Evolutionary conservation across 2,797 vertebrate species (phyloP), one percentile per base, ranked within the genome.

Genomic region (Odontamblyopus lacepedii): DNA sequence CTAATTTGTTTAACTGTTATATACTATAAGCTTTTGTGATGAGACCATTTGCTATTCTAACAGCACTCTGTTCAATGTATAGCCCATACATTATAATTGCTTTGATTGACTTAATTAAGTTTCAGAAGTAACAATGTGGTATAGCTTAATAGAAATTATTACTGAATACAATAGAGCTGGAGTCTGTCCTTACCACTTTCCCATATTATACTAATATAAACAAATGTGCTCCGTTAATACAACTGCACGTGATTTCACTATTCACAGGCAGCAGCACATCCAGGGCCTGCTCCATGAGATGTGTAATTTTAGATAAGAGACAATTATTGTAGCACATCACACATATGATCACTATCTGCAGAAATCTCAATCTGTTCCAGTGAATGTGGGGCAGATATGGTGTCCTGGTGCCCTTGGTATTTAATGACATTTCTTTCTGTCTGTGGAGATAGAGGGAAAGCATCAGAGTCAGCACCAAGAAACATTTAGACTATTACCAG

Each of bases 221-320:
- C 29, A 67, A 59, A 6, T 18, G 18, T 59, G 15, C 19, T 26
- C 68, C 73, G 56, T 64, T 53, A 63, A 48, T 19, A 19, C 5
- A 23, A 67, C 71, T 63, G 56, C 7, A 59, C 9, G 35, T 74
- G 3, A 62, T 60, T 63, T 30, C 19, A 51, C 32, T 68, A 51
- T 48, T 78, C 74, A 70, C n/a, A 5, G 61, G 41, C 69, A 44
- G 61, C 64, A 48, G 61, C 66, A 69, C 63, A 57, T 78, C 66
- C 62, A n/a, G 26, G 53, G 71, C 69, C 75, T 29, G 53, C 63
- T 68, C 69, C 38, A 74, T 71, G 60, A 72, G 71, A 87, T 82
- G 75, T 89, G 89, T 90, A 78, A 89, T 90, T 91, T 89, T 63
- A 91, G 89, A 92, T 92, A 92, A 89, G 87, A 82, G 68, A 71